Percentiles rank a stretch among this genome's conserved stretches.
Conservation (phyloP, 2,113 vertebrate species). For the Nothoprocta pentlandii region DNA sequence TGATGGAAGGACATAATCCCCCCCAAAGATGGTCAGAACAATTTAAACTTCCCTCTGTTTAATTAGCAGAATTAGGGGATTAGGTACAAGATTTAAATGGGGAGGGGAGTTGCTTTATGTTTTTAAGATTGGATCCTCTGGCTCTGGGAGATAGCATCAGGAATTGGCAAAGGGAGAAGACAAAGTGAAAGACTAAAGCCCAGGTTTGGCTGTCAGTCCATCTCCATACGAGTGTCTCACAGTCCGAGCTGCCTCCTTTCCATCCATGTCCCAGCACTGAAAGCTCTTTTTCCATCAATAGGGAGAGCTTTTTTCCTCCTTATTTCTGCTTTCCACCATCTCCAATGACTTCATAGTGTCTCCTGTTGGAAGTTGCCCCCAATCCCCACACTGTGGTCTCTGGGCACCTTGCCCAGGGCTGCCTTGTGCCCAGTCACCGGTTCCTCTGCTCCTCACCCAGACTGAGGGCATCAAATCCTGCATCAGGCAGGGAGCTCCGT, state of each 20-base stretch:
- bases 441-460: neutral
- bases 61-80: slow-evolving; percentile 78
- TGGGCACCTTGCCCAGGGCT: no score
- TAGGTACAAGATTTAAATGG: slow-evolving; percentile 67
- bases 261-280: neutral
- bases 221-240: neutral
- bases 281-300: accelerated
- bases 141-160: neutral
- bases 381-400: neutral
- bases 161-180: neutral
- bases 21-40: slow-evolving; percentile 83
- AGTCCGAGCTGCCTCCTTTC: neutral
- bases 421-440: neutral
- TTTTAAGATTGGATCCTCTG: slow-evolving; percentile 54
- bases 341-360: neutral
- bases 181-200: neutral
- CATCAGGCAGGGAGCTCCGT: accelerated
- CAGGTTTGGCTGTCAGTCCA: neutral
- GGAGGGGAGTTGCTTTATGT: slow-evolving; percentile 45
- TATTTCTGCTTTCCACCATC: neutral
- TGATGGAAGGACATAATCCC: slow-evolving; percentile 84
- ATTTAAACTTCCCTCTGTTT: slow-evolving; percentile 80
- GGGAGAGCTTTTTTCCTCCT: neutral
- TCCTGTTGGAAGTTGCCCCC: neutral
- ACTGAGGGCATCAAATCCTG: neutral